These are phyloP conservation scores for Hepsetus odoe DNA, from an alignment of 2,113 vertebrate species.

Conservation along the genomic window DNA sequence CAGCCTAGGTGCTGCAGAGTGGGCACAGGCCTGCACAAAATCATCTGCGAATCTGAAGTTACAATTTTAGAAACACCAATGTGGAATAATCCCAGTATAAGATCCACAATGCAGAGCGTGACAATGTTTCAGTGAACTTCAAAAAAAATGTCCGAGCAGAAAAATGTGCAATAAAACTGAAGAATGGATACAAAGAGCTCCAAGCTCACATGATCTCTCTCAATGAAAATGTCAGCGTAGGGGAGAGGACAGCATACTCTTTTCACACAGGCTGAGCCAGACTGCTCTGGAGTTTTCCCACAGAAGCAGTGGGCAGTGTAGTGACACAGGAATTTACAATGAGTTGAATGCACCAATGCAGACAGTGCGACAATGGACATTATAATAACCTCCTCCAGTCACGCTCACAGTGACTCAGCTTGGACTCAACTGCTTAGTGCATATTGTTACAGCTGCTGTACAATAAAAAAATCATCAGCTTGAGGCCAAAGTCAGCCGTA, in stretches of 20 bases:
- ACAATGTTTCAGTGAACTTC: slow-evolving; percentile 2
- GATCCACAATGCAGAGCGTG: slow-evolving; percentile 1
- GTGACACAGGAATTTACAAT: slow-evolving; percentile 27
- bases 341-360: slow-evolving; percentile 29
- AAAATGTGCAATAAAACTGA: slow-evolving; percentile 1
- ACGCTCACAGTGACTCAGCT: slow-evolving; percentile 24
- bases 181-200: slow-evolving; percentile 38
- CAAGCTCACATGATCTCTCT: slow-evolving; percentile 63
- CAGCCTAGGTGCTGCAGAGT: too few relatives aligned
- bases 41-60: too few relatives aligned
- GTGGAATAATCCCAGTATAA: not conserved
- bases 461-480: not conserved
- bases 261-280: slow-evolving; percentile 59
- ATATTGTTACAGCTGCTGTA: not conserved
- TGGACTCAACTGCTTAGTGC: not conserved
- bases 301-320: slow-evolving; percentile 41
- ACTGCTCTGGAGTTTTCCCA: slow-evolving; percentile 70
- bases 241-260: slow-evolving; percentile 62
- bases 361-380: slow-evolving; percentile 19
- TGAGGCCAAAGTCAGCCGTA: not conserved
- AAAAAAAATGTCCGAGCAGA: slow-evolving; percentile 9
- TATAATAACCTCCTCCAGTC: slow-evolving; percentile 4
- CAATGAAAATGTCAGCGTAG: slow-evolving; percentile 68
- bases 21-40: too few relatives aligned
- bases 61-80: too few relatives aligned